phyloP scores from a whole-genome alignment of 2,888 invertebrate genomes.

The Plusia festucae region DNA sequence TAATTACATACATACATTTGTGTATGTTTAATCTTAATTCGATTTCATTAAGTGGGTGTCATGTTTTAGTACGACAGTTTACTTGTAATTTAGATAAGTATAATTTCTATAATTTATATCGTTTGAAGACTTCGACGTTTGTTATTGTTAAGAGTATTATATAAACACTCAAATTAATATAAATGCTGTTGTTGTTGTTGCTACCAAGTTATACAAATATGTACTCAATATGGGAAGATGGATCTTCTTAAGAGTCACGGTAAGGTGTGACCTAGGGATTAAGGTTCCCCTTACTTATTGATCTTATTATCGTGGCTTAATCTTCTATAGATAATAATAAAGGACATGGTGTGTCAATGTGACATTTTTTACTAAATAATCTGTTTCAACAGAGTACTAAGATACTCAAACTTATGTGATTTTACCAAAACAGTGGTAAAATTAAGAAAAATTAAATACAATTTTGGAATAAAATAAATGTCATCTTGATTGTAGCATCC shows the following conservation, averaged over 20 bases:
- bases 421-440: constrained; percentile 13
- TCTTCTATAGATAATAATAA: constrained; percentile 66
- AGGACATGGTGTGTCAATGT: constrained; percentile 75
- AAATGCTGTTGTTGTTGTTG: constrained; percentile 89
- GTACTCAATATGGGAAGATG: constrained; percentile 77
- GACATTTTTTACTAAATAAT: constrained; percentile 34
- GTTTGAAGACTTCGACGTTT: constrained; percentile 69
- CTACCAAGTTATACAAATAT: constrained; percentile 86
- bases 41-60: constrained; percentile 39
- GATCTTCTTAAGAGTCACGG: constrained; percentile 62
- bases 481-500: constrained; percentile 69
- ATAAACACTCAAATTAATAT: constrained; percentile 82
- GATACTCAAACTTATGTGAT: constrained; percentile 15
- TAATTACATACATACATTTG: constrained; percentile 30
- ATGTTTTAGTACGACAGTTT: constrained; percentile 34
- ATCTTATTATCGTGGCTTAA: constrained; percentile 69
- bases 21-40: constrained; percentile 29
- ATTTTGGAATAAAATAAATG: constrained; percentile 46
- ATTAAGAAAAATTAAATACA: constrained; percentile 15
- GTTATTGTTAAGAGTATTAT: constrained; percentile 75
- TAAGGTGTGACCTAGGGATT: constrained; percentile 43
- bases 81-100: constrained; percentile 30
- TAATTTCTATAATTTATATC: constrained; percentile 46
- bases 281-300: constrained; percentile 45
- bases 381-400: constrained; percentile 23